A percentile compares a stretch with the other conserved stretches of the same genome.
Conservation (phyloP, 2,797 vertebrate genomes). For the Gastrophryne carolinensis region DNA sequence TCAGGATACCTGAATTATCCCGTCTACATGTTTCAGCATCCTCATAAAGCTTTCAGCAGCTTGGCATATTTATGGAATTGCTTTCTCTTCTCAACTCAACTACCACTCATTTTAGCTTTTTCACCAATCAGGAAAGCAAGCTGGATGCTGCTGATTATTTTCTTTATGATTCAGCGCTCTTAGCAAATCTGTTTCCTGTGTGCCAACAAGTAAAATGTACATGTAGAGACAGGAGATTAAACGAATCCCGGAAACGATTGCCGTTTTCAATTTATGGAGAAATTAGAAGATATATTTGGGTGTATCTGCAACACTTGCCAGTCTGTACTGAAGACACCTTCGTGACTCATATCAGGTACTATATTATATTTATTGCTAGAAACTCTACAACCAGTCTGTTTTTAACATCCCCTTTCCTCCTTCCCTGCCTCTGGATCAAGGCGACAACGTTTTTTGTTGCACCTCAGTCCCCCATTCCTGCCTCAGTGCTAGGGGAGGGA, state of each 20-base stretch:
- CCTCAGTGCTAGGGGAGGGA: too few relatives aligned
- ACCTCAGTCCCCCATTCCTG: too few relatives aligned
- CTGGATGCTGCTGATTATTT: background rate
- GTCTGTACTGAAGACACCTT: background rate
- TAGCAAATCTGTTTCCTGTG: background rate
- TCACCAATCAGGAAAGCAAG: background rate
- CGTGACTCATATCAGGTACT: constrained; percentile 1
- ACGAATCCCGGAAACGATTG: background rate
- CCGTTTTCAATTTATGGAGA: background rate
- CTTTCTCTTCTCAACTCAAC: background rate
- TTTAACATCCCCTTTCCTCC: too few relatives aligned
- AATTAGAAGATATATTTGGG: background rate
- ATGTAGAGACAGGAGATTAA: constrained; percentile 1
- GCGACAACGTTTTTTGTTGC: too few relatives aligned
- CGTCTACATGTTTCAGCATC: too few relatives aligned
- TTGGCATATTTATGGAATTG: too few relatives aligned
- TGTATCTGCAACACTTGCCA: background rate
- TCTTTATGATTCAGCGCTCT: background rate
- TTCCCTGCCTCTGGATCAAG: too few relatives aligned
- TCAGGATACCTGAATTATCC: too few relatives aligned
- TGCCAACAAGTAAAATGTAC: background rate
- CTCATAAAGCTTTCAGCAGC: too few relatives aligned
- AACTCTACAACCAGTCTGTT: too few relatives aligned
- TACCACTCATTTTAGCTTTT: background rate
- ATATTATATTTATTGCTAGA: background rate